phyloP scores from a whole-genome alignment of 2,888 invertebrate species.

The Ernsta delagoae region DNA sequence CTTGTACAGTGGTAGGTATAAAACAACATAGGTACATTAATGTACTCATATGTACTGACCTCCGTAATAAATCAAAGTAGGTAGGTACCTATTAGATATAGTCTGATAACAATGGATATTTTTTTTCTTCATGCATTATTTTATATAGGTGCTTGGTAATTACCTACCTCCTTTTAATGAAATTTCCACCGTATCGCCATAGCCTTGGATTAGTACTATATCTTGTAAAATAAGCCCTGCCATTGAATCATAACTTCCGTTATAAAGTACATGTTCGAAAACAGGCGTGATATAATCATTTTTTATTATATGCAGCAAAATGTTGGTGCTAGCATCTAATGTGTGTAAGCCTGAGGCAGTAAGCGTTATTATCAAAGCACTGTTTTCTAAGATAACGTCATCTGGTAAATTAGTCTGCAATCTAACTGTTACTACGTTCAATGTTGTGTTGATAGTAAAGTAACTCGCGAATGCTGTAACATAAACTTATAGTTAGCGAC shows the following conservation, averaged over 20 bases:
- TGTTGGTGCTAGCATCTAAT: slow-evolving; percentile 7
- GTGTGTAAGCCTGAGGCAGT: slow-evolving; percentile 19
- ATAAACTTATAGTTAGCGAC: background rate
- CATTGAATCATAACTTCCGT: slow-evolving; percentile 52
- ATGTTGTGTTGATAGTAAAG: background rate
- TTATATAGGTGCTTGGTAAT: too few relatives aligned
- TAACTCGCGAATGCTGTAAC: slow-evolving; percentile 25
- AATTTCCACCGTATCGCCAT: slow-evolving; percentile 55
- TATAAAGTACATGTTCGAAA: slow-evolving; percentile 57
- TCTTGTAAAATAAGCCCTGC: slow-evolving; percentile 51
- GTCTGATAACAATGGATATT: too few relatives aligned
- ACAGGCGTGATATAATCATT: slow-evolving; percentile 47
- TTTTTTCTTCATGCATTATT: too few relatives aligned
- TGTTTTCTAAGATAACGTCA: slow-evolving; percentile 16
- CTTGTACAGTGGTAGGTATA: too few relatives aligned
- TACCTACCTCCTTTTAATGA: slow-evolving; percentile 59
- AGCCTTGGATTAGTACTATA: slow-evolving; percentile 59
- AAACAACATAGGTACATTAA: too few relatives aligned
- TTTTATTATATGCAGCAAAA: slow-evolving; percentile 30
- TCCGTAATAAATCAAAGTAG: too few relatives aligned
- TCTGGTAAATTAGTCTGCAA: slow-evolving; percentile 14
- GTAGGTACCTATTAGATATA: too few relatives aligned
- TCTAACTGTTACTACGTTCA: slow-evolving; percentile 13
- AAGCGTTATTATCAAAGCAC: slow-evolving; percentile 10
- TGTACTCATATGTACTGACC: too few relatives aligned